Evolutionary conservation across 2,113 vertebrate genomes (phyloP), one percentile per base, ranked within the genome.

Genomic region (Heteronetta atricapilla): DNA sequence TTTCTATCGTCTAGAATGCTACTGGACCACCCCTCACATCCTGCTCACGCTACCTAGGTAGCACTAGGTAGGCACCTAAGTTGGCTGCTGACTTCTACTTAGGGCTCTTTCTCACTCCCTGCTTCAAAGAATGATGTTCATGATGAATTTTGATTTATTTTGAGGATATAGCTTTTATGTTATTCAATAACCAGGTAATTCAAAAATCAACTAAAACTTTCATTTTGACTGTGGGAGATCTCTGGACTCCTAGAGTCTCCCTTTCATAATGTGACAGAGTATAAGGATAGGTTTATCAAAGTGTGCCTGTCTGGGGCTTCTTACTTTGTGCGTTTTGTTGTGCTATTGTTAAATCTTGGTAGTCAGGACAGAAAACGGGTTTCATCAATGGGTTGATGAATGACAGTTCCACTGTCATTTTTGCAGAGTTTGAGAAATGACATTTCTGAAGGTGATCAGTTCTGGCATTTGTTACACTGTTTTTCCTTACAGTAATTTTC

Each of bases 371-470:
- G 68, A 88, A 88, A 72, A 5, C 1, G 36, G 34, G 4, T 69
- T 84, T 78, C 33, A 12, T 50, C 33, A 52, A 38, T 13, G 14
- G 7, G 3, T 38, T 38, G 36, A 38, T 38, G 36, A 38, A 38
- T 38, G 36, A 10, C 0, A 0, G 5, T 81, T 73, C 53, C 2
- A 2, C 21, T 36, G 13, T 11, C 12, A 66, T 56, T 74, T 91
- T 77, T 81, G 28, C 17, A 9, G 42, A 10, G 48, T 48, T 67
- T 74, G 20, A 75, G 82, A 40, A 22, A 31, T 58, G 16, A 13
- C 7, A 12, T 67, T 86, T 81, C 44, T 70, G 56, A 70, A 42
- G 11, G 17, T 66, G 34, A 44, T 83, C 6, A 10, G 7, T 70
- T 84, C 26, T 81, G 66, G 11, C 3, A 20, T 67, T 74, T 67